Conservation (phyloP, 2,888 invertebrate species). For the Chalcis sispes region DNA sequence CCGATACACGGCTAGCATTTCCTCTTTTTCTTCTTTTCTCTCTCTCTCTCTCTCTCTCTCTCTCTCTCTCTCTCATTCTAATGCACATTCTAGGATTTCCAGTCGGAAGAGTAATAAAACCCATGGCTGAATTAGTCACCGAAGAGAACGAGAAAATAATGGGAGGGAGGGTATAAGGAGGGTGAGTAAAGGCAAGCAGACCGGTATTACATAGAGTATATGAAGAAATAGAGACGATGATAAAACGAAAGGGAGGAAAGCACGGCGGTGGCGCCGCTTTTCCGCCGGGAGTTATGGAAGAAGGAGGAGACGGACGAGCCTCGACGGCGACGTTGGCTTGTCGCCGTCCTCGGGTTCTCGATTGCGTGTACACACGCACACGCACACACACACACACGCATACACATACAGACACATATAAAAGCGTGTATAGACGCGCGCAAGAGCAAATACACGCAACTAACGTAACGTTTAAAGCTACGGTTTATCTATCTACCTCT, state of each 20-base stretch:
- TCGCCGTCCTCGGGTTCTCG: background rate
- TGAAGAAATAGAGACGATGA: background rate
- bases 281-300: background rate
- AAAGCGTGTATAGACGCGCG: too few relatives aligned
- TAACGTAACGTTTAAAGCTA: too few relatives aligned
- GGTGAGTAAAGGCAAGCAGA: background rate
- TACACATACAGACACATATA: too few relatives aligned
- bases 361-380: too few relatives aligned
- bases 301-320: background rate
- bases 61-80: background rate
- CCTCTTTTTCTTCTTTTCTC: background rate
- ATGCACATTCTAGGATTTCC: too few relatives aligned
- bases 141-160: background rate
- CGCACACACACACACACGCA: too few relatives aligned
- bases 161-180: background rate
- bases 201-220: background rate
- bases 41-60: background rate
- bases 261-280: background rate
- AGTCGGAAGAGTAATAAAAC: constrained; percentile 1
- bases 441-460: too few relatives aligned
- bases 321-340: constrained; percentile 4
- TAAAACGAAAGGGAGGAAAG: too few relatives aligned
- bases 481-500: too few relatives aligned
- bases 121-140: too few relatives aligned
- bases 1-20: background rate